Base-by-base conservation (phyloP, 2,113 vertebrate species). In the Triplophysa rosa region DNA sequence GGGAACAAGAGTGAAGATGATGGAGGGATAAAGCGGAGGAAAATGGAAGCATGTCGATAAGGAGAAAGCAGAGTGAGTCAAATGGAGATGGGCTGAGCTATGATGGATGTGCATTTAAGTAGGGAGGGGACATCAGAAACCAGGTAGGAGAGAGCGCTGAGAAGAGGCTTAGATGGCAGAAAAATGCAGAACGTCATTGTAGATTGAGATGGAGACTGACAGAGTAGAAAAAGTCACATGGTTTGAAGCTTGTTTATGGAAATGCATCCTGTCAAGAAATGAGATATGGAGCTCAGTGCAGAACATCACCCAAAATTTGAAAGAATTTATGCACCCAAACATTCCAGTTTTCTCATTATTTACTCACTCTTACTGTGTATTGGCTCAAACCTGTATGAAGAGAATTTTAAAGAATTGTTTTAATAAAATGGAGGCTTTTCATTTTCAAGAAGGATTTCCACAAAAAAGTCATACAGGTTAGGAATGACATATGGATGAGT, bases 1-100 rank as follows among this genome's bases (percentile, higher is more conserved):
- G 89, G 89, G 82, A 84, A 58, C 24, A 63, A 67, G 75, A 84
- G 83, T 83, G 89, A 90, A 89, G 89, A 88, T 92, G 91, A 92
- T 90, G 90, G 89, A 93, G 90, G 42, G 89, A 86, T 87, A 72
- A 72, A 87, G 84, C 80, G 89, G 89, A 87, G 87, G 90, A 91
- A 91, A 91, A 91, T 92, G 91, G 90, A 92, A 92, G 91, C 90
- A 91, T 91, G 90, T 92, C 90, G 86, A 92, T 92, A 91, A 91
- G 87, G 86, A 81, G 78, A 83, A 84, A 82, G 86, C 21, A 52
- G 84, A 90, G 87, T 75, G 85, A 90, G 90, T 84, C 80, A 90
- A 88, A 89, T 89, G 73, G 80, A 87, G 81, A 84, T 82, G 89
- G 88, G 85, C 87, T 87, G 85, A 87, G 88, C 89, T 81, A 86